These are phyloP conservation scores for Chlorodrepanis virens DNA, from an alignment of 2,113 vertebrate genomes.

Conservation along the genomic window DNA sequence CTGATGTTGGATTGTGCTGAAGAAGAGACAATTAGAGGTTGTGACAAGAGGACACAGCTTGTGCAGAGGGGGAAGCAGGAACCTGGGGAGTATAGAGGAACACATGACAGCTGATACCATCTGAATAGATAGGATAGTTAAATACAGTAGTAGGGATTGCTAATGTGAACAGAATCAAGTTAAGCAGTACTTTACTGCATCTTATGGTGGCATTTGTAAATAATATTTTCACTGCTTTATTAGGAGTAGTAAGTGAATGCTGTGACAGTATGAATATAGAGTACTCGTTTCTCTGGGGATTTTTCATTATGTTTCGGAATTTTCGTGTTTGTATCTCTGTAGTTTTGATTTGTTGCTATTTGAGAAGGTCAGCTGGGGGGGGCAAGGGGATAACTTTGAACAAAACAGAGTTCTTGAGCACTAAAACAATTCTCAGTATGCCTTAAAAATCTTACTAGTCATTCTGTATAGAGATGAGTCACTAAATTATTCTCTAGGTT, in stretches of 20 bases:
- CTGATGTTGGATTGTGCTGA: not conserved
- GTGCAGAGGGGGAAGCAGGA: not conserved
- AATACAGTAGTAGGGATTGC: not conserved
- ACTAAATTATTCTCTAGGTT: not conserved
- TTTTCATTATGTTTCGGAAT: not conserved
- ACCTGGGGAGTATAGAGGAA: not conserved
- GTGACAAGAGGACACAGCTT: constrained; percentile 15
- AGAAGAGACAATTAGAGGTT: constrained; percentile 18
- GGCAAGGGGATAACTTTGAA: not conserved
- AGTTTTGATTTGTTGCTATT: not conserved
- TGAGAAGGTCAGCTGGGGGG: not conserved
- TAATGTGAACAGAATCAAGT: not conserved
- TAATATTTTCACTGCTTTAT: not conserved
- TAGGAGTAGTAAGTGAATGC: not conserved
- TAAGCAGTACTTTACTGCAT: not conserved
- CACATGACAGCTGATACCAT: not conserved
- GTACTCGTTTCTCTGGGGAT: not conserved
- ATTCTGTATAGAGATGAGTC: not conserved
- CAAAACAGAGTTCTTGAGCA: not conserved
- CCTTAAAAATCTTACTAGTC: not conserved
- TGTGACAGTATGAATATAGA: not conserved
- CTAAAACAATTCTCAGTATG: not conserved
- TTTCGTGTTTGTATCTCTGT: not conserved
- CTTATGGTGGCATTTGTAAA: not conserved
- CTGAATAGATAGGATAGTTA: not conserved